These are phyloP conservation scores for Phasianus colchicus DNA, from an alignment of 2,113 vertebrate genomes.

Conservation along the genomic window DNA sequence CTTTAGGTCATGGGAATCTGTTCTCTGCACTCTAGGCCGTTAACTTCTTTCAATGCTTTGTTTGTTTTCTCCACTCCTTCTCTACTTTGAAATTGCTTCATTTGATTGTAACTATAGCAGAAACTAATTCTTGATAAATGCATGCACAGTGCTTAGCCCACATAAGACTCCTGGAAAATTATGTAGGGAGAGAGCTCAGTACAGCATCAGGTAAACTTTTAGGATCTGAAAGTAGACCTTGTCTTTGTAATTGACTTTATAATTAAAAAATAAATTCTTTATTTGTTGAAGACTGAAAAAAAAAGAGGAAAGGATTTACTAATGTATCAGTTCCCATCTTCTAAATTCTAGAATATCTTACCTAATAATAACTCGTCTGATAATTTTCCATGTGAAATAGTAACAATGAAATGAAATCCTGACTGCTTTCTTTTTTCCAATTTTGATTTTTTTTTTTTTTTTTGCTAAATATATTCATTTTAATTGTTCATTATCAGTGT, in stretches of 20 bases:
- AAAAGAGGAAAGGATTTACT: background rate
- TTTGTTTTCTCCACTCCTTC: background rate
- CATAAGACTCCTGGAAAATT: background rate
- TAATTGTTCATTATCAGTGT: background rate
- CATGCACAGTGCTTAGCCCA: rapidly evolving
- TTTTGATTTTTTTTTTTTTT: background rate
- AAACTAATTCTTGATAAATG: background rate
- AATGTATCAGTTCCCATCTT: background rate
- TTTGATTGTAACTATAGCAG: background rate
- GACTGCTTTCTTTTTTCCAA: background rate
- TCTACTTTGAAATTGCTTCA: background rate
- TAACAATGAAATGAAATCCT: background rate
- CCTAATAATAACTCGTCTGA: background rate
- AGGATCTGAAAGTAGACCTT: background rate
- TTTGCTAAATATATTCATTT: background rate
- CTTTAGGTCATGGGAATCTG: background rate
- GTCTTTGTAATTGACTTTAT: background rate
- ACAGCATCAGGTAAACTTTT: background rate
- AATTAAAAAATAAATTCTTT: background rate
- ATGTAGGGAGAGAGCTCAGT: rapidly evolving
- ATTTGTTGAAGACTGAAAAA: background rate
- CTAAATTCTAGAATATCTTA: background rate
- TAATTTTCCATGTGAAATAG: background rate
- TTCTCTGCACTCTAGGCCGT: background rate
- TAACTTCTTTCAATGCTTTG: background rate